These are phyloP conservation scores for Andricus quercusramuli DNA, from an alignment of 2,888 invertebrate genomes.

Conservation along the genomic window DNA sequence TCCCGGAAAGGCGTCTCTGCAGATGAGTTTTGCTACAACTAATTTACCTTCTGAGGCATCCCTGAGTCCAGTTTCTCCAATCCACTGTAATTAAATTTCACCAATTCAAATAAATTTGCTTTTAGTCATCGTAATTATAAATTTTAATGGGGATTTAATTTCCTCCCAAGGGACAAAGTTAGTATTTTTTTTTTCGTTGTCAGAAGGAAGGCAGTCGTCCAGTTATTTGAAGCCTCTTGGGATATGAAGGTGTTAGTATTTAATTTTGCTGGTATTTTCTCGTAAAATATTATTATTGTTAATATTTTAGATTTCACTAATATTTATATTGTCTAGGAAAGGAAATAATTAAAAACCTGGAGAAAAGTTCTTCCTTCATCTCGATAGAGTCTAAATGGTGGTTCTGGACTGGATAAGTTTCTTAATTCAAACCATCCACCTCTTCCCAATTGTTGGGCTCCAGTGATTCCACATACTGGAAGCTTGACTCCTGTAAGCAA, in stretches of 20 bases:
- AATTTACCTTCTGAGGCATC: conserved; percentile 89
- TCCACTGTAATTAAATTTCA: conserved; percentile 84
- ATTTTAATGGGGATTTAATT: background rate
- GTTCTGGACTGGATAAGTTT: conserved; percentile 87
- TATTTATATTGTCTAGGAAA: background rate
- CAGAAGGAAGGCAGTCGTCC: background rate
- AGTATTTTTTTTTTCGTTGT: background rate
- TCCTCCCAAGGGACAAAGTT: background rate
- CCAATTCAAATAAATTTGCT: background rate
- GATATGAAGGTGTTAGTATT: background rate
- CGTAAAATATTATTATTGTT: background rate
- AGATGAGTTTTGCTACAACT: conserved; percentile 89
- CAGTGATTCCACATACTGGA: conserved; percentile 92
- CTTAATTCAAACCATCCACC: conserved; percentile 90
- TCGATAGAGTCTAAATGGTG: conserved; percentile 89
- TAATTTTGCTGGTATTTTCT: background rate
- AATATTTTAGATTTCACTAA: background rate
- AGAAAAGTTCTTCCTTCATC: conserved; percentile 91
- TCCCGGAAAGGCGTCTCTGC: conserved; percentile 85
- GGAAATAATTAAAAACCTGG: conserved; percentile 81
- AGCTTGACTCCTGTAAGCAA: conserved; percentile 84
- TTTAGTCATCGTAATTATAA: conserved; percentile 1
- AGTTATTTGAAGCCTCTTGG: background rate
- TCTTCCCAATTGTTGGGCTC: conserved; percentile 89
- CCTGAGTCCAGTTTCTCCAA: conserved; percentile 89